Evolutionary conservation across 1,140 invertebrate genomes (phyloP).

Genomic region (Zaprionus kolodkinae): DNA sequence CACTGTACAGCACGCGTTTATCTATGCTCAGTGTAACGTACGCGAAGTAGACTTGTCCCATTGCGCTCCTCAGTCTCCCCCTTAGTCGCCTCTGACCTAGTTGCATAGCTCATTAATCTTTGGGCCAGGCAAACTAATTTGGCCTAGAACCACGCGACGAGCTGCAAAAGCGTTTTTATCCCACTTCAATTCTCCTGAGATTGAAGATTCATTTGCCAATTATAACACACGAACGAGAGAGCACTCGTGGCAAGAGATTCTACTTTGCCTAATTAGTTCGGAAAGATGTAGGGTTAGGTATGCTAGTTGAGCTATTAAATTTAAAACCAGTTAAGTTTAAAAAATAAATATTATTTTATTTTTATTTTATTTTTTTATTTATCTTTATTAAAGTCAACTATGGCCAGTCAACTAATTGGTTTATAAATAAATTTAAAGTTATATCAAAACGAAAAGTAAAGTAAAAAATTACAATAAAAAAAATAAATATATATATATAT

Average conservation of each 20-base stretch:
- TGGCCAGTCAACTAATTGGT: too few species aligned
- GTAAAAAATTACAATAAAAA: too few species aligned
- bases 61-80: neutral
- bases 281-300: neutral
- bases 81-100: slow-evolving; percentile 13
- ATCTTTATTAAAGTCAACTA: too few species aligned
- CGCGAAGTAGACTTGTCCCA: slow-evolving; percentile 1
- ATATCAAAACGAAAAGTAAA: too few species aligned
- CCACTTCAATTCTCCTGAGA: neutral
- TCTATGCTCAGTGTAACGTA: neutral
- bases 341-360: too few species aligned
- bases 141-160: slow-evolving; percentile 1
- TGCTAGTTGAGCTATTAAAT: too few species aligned
- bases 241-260: neutral
- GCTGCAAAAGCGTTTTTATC: slow-evolving; percentile 8
- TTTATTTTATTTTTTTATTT: too few species aligned
- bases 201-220: neutral
- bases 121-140: slow-evolving; percentile 14
- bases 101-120: slow-evolving; percentile 22
- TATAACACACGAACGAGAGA: neutral
- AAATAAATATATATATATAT: too few species aligned
- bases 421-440: too few species aligned
- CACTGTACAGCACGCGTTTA: neutral
- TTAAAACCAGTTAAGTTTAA: too few species aligned
- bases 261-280: neutral